These are phyloP conservation scores for Lepeophtheirus salmonis DNA, from an alignment of 1,140 invertebrate species.

Conservation along the genomic window DNA sequence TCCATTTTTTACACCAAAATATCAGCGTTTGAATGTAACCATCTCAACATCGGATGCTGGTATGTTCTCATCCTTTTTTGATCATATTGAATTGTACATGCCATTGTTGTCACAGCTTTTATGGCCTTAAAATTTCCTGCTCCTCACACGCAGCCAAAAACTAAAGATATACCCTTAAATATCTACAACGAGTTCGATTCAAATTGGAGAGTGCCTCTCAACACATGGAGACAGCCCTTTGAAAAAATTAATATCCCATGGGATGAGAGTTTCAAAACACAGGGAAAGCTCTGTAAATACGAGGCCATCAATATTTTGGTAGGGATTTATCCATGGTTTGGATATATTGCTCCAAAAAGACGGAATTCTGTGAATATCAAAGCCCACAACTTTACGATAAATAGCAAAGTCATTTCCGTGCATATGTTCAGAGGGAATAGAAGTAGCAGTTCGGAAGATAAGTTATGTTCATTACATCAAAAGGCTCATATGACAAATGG, in stretches of 20 bases:
- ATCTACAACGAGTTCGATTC: neutral
- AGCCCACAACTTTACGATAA: neutral
- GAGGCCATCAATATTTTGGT: neutral
- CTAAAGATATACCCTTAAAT: no score
- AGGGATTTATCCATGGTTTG: neutral
- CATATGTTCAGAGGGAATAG: neutral
- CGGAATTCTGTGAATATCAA: neutral
- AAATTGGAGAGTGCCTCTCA: neutral
- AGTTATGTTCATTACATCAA: neutral
- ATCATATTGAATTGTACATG: no score
- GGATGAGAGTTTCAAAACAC: no score
- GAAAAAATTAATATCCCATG: neutral
- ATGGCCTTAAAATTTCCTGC: no score
- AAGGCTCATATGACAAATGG: no score
- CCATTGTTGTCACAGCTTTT: no score
- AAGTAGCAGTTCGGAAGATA: neutral
- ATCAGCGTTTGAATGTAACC: neutral
- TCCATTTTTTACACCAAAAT: neutral
- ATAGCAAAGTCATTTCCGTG: constrained; percentile 7
- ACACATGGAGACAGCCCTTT: neutral
- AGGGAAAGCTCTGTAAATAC: no score
- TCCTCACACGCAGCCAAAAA: no score
- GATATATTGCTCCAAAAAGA: neutral
- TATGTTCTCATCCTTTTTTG: no score
- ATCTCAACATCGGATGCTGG: neutral